Evolutionary conservation across 2,113 vertebrate species (phyloP).

Genomic region (Anoplopoma fimbria): DNA sequence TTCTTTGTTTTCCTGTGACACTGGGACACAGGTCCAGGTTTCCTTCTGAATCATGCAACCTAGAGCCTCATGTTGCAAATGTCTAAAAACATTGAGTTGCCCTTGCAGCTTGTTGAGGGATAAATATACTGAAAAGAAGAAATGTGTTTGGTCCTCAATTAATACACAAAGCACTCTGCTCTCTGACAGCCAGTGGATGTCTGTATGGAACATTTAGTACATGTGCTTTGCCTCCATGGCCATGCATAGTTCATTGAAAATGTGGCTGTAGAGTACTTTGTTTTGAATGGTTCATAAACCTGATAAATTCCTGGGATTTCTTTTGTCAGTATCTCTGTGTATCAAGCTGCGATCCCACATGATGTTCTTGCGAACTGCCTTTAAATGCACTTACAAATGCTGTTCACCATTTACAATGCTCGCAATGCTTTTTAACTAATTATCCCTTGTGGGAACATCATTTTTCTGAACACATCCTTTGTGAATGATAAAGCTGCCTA

Average conservation of each 20-base stretch:
- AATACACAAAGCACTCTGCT: conserved; percentile 1
- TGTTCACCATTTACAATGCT: too few relatives aligned
- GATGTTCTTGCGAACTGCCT: background rate
- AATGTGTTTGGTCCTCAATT: background rate
- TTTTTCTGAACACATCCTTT: background rate
- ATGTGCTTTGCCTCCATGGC: background rate
- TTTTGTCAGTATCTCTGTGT: background rate
- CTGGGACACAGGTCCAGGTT: background rate
- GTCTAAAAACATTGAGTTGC: conserved; percentile 1
- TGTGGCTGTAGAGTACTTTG: background rate
- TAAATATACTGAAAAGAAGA: background rate
- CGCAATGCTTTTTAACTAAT: background rate
- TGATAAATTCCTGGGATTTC: background rate
- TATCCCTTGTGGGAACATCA: background rate
- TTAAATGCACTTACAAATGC: background rate
- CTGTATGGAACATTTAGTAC: conserved; percentile 15
- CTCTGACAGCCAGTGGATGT: conserved; percentile 7
- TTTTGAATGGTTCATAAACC: conserved; percentile 11
- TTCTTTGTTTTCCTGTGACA: background rate
- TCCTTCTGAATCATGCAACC: conserved; percentile 6
- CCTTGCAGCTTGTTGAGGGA: background rate
- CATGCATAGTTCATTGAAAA: conserved; percentile 17
- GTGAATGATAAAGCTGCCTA: background rate
- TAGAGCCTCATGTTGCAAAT: background rate
- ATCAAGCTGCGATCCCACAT: background rate